These are phyloP conservation scores for Paraescarpia echinospica DNA, from an alignment of 1,140 invertebrate genomes.

Conservation along the genomic window DNA sequence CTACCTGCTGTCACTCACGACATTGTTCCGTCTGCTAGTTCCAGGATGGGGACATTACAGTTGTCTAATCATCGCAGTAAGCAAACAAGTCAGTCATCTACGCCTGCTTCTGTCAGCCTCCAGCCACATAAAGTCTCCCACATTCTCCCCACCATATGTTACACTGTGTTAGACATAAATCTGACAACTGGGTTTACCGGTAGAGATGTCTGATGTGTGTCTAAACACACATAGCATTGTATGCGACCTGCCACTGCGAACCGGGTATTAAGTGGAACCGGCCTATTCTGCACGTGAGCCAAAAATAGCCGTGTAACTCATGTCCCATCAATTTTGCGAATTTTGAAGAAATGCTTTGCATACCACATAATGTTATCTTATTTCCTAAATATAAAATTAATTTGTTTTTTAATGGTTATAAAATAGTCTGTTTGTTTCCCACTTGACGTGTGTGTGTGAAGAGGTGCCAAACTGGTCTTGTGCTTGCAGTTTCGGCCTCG, in stretches of 20 bases:
- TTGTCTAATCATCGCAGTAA: not conserved
- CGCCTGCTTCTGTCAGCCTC: not conserved
- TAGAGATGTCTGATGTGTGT: not conserved
- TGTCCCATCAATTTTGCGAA: too few relatives aligned
- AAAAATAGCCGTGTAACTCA: too few relatives aligned
- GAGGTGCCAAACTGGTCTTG: not conserved
- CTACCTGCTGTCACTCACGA: too few relatives aligned
- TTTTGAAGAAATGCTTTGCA: too few relatives aligned
- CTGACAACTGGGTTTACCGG: not conserved
- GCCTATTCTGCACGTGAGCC: too few relatives aligned
- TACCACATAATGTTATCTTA: too few relatives aligned
- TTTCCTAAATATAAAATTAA: not conserved
- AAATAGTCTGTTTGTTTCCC: not conserved
- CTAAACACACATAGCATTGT: not conserved
- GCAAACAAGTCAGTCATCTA: not conserved
- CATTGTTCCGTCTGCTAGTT: not conserved
- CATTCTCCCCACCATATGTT: not conserved
- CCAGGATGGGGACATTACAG: not conserved
- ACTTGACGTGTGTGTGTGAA: not conserved
- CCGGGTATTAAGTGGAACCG: too few relatives aligned
- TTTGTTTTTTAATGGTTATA: not conserved
- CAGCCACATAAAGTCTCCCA: not conserved
- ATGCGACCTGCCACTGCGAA: not conserved
- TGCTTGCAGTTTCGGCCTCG: constrained; percentile 21
- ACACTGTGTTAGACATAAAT: not conserved